phyloP scores from a whole-genome alignment of 2,888 invertebrate genomes.

The Diplolepis rosae region DNA sequence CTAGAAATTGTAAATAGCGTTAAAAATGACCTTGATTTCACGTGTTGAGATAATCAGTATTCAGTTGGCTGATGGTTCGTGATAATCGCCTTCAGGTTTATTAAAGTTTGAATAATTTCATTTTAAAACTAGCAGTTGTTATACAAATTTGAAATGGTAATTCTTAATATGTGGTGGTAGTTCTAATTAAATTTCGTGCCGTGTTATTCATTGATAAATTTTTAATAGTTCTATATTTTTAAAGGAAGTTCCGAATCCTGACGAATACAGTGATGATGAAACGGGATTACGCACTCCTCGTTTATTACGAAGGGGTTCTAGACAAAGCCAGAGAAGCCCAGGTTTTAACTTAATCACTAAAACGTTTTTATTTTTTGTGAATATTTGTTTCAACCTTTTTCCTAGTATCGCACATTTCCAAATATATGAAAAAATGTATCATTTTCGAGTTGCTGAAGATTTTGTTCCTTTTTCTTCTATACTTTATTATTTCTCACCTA shows the following conservation, averaged over 20 bases:
- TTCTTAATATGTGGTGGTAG: neutral
- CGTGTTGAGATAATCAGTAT: neutral
- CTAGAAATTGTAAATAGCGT: neutral
- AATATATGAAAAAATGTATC: too few relatives aligned
- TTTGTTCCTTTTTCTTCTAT: too few relatives aligned
- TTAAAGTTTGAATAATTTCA: neutral
- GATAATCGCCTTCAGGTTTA: neutral
- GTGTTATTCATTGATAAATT: neutral
- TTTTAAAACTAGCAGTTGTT: neutral
- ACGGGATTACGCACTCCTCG: neutral
- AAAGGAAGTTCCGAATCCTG: neutral
- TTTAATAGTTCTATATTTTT: neutral
- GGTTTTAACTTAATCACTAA: too few relatives aligned
- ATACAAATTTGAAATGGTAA: neutral
- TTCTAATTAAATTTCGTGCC: neutral
- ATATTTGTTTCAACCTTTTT: neutral
- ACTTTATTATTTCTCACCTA: too few relatives aligned
- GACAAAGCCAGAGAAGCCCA: constrained; percentile 6
- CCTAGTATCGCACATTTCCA: too few relatives aligned
- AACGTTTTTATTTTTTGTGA: neutral
- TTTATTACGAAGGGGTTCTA: neutral
- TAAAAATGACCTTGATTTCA: neutral
- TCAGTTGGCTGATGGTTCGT: neutral
- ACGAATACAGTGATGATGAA: neutral
- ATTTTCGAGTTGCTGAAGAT: too few relatives aligned